A percentile compares a stretch with the other conserved stretches of the same genome.
Evolutionary conservation across 2,797 vertebrate genomes (phyloP).

Genomic region (Lemur catta): DNA sequence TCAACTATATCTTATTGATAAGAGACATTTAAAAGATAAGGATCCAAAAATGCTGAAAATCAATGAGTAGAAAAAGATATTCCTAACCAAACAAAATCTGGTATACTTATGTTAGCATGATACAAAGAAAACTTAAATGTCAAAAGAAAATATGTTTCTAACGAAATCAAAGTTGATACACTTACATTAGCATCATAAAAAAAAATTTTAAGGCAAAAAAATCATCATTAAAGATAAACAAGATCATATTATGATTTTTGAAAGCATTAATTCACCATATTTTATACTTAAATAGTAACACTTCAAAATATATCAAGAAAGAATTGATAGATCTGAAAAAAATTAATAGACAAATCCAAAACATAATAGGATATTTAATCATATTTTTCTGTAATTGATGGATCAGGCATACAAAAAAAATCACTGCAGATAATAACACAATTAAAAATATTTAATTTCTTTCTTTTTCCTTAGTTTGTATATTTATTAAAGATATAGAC

Average conservation of each 20-base stretch:
- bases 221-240: neutral
- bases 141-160: neutral
- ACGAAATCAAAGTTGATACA: neutral
- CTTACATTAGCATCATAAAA: neutral
- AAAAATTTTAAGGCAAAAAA: constrained; percentile 8
- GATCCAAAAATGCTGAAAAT: neutral
- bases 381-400: neutral
- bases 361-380: neutral
- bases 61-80: neutral
- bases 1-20: neutral
- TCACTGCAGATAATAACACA: neutral
- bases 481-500: neutral
- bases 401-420: neutral
- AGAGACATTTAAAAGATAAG: neutral
- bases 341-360: neutral
- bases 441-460: neutral
- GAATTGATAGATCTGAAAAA: neutral
- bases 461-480: neutral
- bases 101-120: neutral
- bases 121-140: neutral
- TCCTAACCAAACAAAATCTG: neutral
- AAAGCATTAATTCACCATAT: neutral
- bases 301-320: neutral
- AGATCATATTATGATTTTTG: neutral
- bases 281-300: constrained; percentile 10